These are phyloP conservation scores for Catostylus mosaicus DNA, from an alignment of 30 jellyfish, hydroid and myxozoan genomes.

Conservation along the genomic window DNA sequence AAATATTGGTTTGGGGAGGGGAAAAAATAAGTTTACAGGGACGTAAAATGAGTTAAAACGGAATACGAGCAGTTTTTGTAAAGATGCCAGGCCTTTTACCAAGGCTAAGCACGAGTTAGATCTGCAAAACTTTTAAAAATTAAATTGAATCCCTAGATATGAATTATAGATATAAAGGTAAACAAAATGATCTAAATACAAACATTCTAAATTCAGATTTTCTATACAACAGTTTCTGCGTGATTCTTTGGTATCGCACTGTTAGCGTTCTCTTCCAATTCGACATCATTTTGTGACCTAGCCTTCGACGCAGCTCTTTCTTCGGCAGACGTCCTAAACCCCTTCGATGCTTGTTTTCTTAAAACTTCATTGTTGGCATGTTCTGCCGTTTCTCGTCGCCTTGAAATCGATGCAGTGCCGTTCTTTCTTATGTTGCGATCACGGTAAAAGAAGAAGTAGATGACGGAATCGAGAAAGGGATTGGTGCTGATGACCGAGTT, in stretches of 20 bases:
- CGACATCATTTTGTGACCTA: neutral
- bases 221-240: neutral
- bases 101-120: too few relatives aligned
- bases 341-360: too few relatives aligned
- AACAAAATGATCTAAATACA: too few relatives aligned
- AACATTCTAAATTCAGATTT: neutral
- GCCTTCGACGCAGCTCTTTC: neutral
- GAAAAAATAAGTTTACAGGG: too few relatives aligned
- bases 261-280: neutral
- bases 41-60: too few relatives aligned
- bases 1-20: too few relatives aligned
- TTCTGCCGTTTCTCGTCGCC: neutral
- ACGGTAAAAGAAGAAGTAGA: conserved; percentile 14
- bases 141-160: too few relatives aligned
- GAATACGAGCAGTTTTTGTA: too few relatives aligned
- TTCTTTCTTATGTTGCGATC: neutral
- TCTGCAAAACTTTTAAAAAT: too few relatives aligned
- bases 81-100: too few relatives aligned
- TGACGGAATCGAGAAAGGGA: conserved; percentile 21
- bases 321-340: too few relatives aligned
- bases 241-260: neutral
- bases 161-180: too few relatives aligned
- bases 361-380: neutral
- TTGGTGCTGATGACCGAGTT: conserved; percentile 30
- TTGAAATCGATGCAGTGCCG: neutral